Evolutionary conservation across 2,888 invertebrate genomes (phyloP).

Genomic region (Parnassius apollo): DNA sequence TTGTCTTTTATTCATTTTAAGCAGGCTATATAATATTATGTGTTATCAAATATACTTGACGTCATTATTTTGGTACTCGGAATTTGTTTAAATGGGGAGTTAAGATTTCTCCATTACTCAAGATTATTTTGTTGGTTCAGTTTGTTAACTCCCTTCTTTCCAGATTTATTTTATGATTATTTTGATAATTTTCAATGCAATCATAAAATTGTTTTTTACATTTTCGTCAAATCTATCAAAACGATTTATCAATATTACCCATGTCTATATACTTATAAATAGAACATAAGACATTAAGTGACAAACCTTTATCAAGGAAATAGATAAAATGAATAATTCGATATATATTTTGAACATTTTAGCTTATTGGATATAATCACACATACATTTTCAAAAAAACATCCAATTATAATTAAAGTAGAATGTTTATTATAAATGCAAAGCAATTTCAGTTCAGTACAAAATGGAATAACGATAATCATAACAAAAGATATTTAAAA

Average conservation of each 20-base stretch:
- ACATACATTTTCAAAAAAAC: not conserved
- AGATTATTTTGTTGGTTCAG: too few species aligned
- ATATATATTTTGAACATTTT: constrained; percentile 5
- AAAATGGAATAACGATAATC: constrained; percentile 4
- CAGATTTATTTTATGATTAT: too few species aligned
- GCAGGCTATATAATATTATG: too few species aligned
- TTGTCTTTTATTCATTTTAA: too few species aligned
- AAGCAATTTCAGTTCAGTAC: not conserved
- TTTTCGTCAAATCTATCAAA: not conserved
- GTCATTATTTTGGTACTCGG: too few species aligned
- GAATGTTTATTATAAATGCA: constrained; percentile 9
- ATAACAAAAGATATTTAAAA: too few species aligned
- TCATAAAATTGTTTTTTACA: not conserved
- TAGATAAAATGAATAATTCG: not conserved
- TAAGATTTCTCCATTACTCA: too few species aligned
- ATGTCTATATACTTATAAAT: not conserved
- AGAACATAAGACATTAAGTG: not conserved
- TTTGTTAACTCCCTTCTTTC: too few species aligned
- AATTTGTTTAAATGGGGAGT: too few species aligned
- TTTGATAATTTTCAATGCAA: not conserved
- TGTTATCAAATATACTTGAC: too few species aligned
- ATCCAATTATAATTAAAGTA: not conserved
- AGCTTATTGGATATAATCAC: not conserved
- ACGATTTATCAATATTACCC: not conserved
- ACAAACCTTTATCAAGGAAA: constrained; percentile 2